Base-by-base conservation (phyloP, 2,113 vertebrate genomes). In the Myrmecophaga tridactyla region DNA sequence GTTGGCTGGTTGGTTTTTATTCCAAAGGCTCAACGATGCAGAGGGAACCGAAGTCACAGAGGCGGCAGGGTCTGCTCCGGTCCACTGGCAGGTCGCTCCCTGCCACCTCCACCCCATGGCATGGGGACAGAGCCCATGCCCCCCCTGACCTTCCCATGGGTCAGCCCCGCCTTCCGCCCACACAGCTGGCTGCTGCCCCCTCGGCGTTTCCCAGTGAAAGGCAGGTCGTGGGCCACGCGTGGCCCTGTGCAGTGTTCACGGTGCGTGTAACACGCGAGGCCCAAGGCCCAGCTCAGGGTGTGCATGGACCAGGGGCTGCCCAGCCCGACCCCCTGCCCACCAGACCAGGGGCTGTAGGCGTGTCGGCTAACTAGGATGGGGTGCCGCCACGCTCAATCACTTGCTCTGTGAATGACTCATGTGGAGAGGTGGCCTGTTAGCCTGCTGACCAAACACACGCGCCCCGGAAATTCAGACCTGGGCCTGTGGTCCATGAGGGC, bases 11-110 rank as follows among this genome's bases (percentile, higher is more conserved):
- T 65, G 90, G 46, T 75, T 76, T 76, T 48, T 17, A 70, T 92
- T 96, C 85, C 94, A 96, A 92, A 95, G 77, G 72, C 94, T 95
- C 62, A 85, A 93, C 93, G 96, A 96, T 95, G 96, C 96, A 95
- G 92, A 96, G 90, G 80, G 72, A 94, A 94, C 81, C 12, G 48
- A 94, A 97, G 95, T 93, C 95, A 96, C 90, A 97, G 96, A 95
- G 96, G 96, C 76, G 95, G 92, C 96, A 85, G 9, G 27, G 95
- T 51, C 95, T 92, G 95, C 96, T 97, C 95, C 97, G 93, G 31
- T 78, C 31, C n/a, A n/a, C n/a, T n/a, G n/a, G n/a, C n/a, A n/a
- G n/a, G n/a, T n/a, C n/a, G n/a, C n/a, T n/a, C n/a, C 95, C 95
- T 92, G 93, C 85, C 93, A 67, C 86, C 89, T 75, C 46, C 0